These are phyloP conservation scores for Sarotherodon lohbergeri DNA, from an alignment of 2,113 vertebrate species.

Conservation along the genomic window DNA sequence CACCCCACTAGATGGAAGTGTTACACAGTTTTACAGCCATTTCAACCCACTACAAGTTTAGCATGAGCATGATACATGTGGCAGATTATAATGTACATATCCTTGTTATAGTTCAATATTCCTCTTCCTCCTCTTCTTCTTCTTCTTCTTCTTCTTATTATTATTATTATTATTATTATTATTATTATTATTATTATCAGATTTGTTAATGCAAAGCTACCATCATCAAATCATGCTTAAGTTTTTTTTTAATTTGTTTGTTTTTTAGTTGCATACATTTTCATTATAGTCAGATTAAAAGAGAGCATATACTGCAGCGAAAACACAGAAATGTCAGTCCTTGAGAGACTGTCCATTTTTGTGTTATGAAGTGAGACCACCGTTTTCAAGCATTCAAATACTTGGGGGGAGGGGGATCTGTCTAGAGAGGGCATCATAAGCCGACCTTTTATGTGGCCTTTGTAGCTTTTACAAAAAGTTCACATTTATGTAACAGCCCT, in stretches of 20 bases:
- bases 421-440: background rate
- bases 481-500: background rate
- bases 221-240: background rate
- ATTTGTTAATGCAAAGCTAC: background rate
- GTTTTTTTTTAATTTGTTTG: background rate
- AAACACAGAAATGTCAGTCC: background rate
- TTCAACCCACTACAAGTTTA: background rate
- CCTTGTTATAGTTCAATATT: background rate
- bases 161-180: background rate
- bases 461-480: background rate
- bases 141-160: accelerated
- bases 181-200: background rate
- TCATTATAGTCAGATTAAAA: background rate
- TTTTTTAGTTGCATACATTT: background rate
- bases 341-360: background rate
- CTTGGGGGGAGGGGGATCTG: background rate
- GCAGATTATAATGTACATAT: background rate
- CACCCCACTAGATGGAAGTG: conserved; percentile 41
- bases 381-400: background rate
- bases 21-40: background rate
- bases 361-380: background rate
- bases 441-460: background rate
- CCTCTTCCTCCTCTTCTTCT: background rate
- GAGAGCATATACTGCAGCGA: background rate
- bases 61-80: background rate